Conservation (phyloP, 2,888 invertebrate genomes). For the Pimpla rufipes region DNA sequence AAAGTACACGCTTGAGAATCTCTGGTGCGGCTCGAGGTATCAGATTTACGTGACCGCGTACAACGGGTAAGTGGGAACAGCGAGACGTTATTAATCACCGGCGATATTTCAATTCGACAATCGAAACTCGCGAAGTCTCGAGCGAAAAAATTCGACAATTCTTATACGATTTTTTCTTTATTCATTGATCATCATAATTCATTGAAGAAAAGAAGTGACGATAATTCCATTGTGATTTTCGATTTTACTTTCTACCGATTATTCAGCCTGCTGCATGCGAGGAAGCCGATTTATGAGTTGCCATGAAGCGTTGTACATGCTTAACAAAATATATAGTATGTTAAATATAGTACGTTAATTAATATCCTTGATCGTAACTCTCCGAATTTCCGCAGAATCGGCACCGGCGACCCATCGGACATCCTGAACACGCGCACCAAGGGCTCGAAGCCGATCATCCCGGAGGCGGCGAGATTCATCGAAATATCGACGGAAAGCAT, state of each 20-base stretch:
- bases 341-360: too few relatives aligned
- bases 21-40: constrained; percentile 97
- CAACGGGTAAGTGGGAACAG: constrained; percentile 90
- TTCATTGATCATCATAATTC: not conserved
- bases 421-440: constrained; percentile 95
- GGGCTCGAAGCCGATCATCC: constrained; percentile 96
- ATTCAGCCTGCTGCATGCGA: not conserved
- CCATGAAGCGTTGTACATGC: not conserved
- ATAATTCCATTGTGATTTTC: not conserved
- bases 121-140: too few relatives aligned
- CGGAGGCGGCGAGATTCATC: constrained; percentile 95
- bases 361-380: too few relatives aligned
- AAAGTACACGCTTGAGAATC: constrained; percentile 94
- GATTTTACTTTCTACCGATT: constrained; percentile 21
- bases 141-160: too few relatives aligned
- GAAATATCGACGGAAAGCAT: constrained; percentile 97
- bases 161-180: not conserved
- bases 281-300: not conserved
- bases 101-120: too few relatives aligned
- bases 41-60: constrained; percentile 97
- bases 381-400: constrained; percentile 88
- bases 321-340: not conserved
- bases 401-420: constrained; percentile 96
- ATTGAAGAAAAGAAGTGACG: not conserved
- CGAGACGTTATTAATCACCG: not conserved